Evolutionary conservation across 2,113 vertebrate species (phyloP).

Genomic region (Tamias sibiricus): DNA sequence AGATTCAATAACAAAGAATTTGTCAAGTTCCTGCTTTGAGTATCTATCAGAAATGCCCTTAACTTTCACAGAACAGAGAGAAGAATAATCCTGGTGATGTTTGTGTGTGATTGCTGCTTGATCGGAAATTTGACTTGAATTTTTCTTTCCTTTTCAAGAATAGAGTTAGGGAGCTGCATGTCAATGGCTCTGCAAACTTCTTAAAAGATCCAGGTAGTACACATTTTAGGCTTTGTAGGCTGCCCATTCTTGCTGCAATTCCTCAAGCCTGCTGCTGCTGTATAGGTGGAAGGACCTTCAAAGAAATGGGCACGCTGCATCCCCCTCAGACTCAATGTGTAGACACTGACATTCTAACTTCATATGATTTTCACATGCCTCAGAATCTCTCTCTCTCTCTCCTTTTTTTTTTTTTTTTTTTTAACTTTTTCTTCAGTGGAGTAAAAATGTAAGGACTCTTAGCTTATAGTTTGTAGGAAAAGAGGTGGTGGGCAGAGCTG

Average conservation of each 20-base stretch:
- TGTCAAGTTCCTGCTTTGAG: too few relatives aligned
- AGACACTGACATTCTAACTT: neutral
- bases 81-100: accelerated
- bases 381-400: neutral
- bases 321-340: too few relatives aligned
- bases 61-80: accelerated
- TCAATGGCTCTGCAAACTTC: neutral
- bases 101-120: accelerated
- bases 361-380: neutral
- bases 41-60: neutral
- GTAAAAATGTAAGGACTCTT: neutral
- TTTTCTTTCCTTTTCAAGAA: neutral
- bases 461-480: neutral
- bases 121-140: neutral
- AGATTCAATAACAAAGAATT: neutral
- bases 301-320: accelerated
- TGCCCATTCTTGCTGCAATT: accelerated
- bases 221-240: neutral
- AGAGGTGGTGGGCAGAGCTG: neutral
- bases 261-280: accelerated
- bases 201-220: neutral
- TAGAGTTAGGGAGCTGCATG: accelerated
- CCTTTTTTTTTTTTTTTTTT: too few relatives aligned
- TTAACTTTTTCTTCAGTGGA: neutral
- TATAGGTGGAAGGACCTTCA: too few relatives aligned